phyloP scores from a whole-genome alignment of 2,113 vertebrate genomes.

The Microcebus griseorufus region DNA sequence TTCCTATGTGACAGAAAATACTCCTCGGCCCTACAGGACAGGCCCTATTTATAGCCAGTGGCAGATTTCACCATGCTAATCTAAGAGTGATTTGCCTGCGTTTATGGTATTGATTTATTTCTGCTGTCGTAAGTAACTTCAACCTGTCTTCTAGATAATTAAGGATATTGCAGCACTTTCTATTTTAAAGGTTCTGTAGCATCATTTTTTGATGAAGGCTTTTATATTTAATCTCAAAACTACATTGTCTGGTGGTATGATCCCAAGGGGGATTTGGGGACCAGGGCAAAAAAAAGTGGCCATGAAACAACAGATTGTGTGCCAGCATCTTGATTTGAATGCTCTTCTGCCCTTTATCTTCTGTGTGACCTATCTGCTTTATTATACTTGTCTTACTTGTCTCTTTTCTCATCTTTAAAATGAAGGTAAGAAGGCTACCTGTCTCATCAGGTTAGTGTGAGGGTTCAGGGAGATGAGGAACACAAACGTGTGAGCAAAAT shows the following conservation, averaged over 20 bases:
- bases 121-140: background rate
- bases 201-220: background rate
- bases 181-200: background rate
- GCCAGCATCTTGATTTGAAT: background rate
- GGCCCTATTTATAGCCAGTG: background rate
- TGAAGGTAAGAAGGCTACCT: background rate
- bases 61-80: background rate
- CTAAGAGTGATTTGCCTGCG: background rate
- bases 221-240: background rate
- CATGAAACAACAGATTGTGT: background rate
- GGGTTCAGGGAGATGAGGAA: background rate
- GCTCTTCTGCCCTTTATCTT: background rate
- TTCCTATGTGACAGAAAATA: background rate
- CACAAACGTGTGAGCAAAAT: background rate
- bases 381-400: background rate
- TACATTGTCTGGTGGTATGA: too few relatives aligned
- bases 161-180: background rate
- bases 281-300: background rate
- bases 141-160: background rate
- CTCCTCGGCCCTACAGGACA: background rate
- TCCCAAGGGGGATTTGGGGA: background rate
- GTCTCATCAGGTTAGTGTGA: background rate
- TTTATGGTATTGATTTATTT: background rate
- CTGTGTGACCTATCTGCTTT: background rate
- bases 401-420: conserved; percentile 22